These are phyloP conservation scores for Pseudopipra pipra DNA, from an alignment of 2,113 vertebrate genomes.

Conservation along the genomic window DNA sequence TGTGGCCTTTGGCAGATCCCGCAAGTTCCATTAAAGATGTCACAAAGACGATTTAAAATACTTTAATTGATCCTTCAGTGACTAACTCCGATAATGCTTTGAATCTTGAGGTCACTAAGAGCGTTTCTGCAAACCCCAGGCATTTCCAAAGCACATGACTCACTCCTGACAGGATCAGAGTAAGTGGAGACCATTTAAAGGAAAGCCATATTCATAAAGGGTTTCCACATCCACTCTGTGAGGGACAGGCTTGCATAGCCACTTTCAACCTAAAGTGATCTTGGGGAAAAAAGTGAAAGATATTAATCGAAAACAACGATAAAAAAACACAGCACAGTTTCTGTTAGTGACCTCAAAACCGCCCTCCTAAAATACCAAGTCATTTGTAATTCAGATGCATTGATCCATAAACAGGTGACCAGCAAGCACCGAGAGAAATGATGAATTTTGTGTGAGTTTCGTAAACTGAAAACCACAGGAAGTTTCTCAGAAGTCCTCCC, in stretches of 20 bases:
- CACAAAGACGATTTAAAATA: background rate
- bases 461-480: background rate
- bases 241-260: background rate
- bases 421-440: background rate
- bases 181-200: background rate
- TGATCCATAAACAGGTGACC: constrained; percentile 13
- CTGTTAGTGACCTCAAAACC: constrained; percentile 37
- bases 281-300: constrained; percentile 1
- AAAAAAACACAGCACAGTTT: background rate
- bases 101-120: background rate
- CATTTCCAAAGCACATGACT: constrained; percentile 44
- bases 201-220: background rate
- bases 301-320: background rate
- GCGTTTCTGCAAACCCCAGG: background rate
- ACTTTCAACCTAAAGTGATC: background rate
- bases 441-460: background rate
- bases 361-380: background rate
- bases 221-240: background rate
- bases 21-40: background rate
- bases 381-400: background rate
- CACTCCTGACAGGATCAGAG: constrained; percentile 22
- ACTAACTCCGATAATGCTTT: background rate
- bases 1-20: background rate
- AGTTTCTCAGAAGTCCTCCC: background rate
- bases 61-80: background rate